These are phyloP conservation scores for Lucifuga dentata DNA, from an alignment of 2,113 vertebrate species.

Conservation along the genomic window DNA sequence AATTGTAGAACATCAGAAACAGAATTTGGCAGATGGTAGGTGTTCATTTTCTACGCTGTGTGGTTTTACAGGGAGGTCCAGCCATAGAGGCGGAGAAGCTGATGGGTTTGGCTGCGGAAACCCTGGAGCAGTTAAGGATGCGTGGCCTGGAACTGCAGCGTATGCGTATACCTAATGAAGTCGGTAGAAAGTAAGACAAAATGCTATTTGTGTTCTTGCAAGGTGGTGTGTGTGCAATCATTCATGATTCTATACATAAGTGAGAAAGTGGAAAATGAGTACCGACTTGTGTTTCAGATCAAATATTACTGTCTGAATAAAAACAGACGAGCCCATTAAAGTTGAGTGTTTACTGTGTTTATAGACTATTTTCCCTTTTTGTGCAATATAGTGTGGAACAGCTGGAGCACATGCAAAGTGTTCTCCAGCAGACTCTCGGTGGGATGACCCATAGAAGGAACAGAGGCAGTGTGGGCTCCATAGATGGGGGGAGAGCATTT, in stretches of 20 bases:
- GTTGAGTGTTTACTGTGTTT: neutral
- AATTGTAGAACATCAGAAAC: too few species aligned
- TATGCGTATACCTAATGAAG: constrained; percentile 84
- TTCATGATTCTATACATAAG: neutral
- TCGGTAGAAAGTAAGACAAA: constrained; percentile 84
- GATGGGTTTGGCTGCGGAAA: constrained; percentile 81
- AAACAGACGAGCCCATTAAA: constrained; percentile 13
- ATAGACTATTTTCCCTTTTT: constrained; percentile 15
- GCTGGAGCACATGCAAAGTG: constrained; percentile 43
- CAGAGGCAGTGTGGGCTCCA: constrained; percentile 79
- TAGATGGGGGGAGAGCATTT: constrained; percentile 83
- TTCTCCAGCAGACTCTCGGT: constrained; percentile 18
- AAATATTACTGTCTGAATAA: too few species aligned
- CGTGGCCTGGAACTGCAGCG: constrained; percentile 84
- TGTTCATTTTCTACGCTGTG: constrained; percentile 1
- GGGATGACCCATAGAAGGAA: constrained; percentile 69
- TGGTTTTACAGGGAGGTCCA: constrained; percentile 62
- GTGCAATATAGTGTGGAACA: constrained; percentile 51
- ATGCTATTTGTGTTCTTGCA: neutral
- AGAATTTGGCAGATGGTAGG: neutral
- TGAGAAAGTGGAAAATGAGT: too few species aligned
- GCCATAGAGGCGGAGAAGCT: constrained; percentile 77
- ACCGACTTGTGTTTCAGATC: too few species aligned
- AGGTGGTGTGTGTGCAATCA: neutral
- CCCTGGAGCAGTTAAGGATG: constrained; percentile 84